Percentiles rank a stretch among this genome's conserved stretches.
These are phyloP conservation scores for Drosophila parvula DNA, from an alignment of 1,140 invertebrate species.

Conservation along the genomic window DNA sequence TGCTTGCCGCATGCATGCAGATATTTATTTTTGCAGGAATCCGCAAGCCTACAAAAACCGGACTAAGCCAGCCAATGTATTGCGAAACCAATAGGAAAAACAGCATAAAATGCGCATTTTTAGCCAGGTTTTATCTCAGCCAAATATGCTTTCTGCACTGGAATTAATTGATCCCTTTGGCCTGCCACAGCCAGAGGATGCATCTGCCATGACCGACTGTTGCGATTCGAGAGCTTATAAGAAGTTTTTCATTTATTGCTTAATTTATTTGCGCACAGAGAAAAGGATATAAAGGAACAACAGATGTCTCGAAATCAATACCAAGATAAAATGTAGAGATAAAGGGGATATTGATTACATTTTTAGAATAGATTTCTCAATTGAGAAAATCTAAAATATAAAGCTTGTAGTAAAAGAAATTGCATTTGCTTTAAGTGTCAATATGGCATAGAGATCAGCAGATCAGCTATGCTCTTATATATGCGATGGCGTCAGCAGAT, in stretches of 20 bases:
- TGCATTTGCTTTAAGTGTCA: no score
- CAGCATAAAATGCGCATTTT: conserved; percentile 21
- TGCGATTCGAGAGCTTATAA: neutral
- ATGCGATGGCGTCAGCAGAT: no score
- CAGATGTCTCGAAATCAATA: no score
- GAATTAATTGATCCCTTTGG: conserved; percentile 33
- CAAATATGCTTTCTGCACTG: conserved; percentile 24
- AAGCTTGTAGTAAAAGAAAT: no score
- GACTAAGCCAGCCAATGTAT: conserved; percentile 28
- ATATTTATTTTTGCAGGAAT: conserved; percentile 27
- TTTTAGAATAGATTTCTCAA: no score
- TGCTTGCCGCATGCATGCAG: conserved; percentile 27
- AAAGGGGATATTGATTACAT: no score
- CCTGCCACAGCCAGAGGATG: conserved; percentile 23
- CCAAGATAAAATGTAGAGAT: no score
- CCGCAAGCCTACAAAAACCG: conserved; percentile 28
- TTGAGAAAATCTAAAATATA: no score
- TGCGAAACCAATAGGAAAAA: conserved; percentile 22
- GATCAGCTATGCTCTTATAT: no score
- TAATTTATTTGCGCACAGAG: conserved; percentile 50
- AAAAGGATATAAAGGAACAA: no score
- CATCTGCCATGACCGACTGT: conserved; percentile 5
- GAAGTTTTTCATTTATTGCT: conserved; percentile 44
- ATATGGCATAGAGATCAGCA: no score
- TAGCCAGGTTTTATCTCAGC: conserved; percentile 9